These are phyloP conservation scores for Drosophila lini DNA, from an alignment of 1,140 invertebrate species.

Conservation along the genomic window DNA sequence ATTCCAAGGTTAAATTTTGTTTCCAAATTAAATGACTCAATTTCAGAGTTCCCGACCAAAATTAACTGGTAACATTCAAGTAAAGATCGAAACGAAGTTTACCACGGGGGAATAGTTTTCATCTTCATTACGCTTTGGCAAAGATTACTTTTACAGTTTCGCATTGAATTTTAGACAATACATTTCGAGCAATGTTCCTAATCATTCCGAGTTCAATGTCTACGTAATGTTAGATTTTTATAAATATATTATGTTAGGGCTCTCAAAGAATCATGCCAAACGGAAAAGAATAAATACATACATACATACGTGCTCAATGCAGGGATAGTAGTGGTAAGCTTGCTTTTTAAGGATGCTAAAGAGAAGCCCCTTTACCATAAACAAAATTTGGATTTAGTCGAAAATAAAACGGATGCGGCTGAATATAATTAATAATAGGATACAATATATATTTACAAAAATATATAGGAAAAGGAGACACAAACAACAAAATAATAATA, in stretches of 20 bases:
- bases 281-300: conserved; percentile 9
- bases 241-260: no score
- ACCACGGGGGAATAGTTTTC: not conserved
- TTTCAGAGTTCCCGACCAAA: not conserved
- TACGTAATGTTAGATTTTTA: not conserved
- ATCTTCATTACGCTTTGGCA: not conserved
- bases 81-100: not conserved
- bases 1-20: not conserved
- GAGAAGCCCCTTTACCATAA: conserved; percentile 47
- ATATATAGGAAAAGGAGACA: conserved; percentile 22
- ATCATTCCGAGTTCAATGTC: not conserved
- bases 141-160: not conserved
- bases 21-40: not conserved
- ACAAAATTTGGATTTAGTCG: conserved; percentile 24
- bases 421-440: conserved; percentile 34
- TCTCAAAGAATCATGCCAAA: conserved; percentile 12
- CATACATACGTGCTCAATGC: conserved; percentile 23
- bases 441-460: conserved; percentile 60
- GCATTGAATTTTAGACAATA: not conserved
- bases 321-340: conserved; percentile 12
- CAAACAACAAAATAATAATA: conserved; percentile 52
- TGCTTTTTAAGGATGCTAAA: conserved; percentile 4
- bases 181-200: not conserved
- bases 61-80: not conserved
- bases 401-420: conserved; percentile 71